Conservation (phyloP, 2,888 invertebrate species). For the Pinctada fucata region DNA sequence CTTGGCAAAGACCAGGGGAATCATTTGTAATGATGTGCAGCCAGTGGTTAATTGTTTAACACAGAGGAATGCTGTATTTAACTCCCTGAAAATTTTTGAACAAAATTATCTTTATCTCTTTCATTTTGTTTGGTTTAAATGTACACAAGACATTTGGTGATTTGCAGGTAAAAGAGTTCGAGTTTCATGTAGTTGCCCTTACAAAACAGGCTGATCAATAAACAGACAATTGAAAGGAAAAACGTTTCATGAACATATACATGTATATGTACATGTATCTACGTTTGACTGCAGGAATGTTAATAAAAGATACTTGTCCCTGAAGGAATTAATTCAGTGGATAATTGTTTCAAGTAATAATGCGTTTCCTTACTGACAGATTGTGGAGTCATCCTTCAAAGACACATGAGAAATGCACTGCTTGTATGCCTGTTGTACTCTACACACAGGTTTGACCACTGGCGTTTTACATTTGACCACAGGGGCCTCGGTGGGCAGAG, state of each 20-base stretch:
- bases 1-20: neutral
- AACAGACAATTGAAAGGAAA: no score
- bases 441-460: neutral
- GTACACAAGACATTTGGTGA: no score
- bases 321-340: no score
- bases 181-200: no score
- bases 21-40: neutral
- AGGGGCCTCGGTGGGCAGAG: neutral
- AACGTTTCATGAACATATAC: no score
- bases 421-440: neutral
- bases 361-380: neutral
- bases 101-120: no score
- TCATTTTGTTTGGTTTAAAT: no score
- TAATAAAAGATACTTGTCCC: no score
- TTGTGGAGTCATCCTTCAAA: neutral
- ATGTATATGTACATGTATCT: no score
- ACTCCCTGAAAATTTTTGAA: neutral
- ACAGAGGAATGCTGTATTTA: neutral
- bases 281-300: no score
- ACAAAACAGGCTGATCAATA: no score
- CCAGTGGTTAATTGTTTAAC: neutral
- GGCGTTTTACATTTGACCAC: neutral
- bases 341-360: neutral
- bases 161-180: no score
- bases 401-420: neutral